These are phyloP conservation scores for Chymomyza procnemis DNA, from an alignment of 2,888 invertebrate genomes.

Conservation along the genomic window DNA sequence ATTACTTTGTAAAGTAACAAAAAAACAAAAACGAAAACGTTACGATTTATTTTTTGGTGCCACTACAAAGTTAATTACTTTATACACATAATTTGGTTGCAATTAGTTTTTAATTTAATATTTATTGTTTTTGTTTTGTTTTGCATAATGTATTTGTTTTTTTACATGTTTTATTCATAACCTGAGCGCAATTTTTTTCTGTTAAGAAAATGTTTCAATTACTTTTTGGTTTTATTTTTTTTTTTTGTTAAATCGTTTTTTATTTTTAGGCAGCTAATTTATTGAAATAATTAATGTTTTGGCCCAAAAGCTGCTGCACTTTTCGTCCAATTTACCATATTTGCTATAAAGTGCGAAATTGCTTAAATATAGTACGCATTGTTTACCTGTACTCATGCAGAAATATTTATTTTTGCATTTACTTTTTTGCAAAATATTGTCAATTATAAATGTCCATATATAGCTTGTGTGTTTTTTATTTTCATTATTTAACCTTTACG, in stretches of 20 bases:
- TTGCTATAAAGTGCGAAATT: background rate
- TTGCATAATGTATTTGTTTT: conserved; percentile 8
- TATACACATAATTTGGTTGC: conserved; percentile 11
- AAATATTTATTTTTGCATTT: background rate
- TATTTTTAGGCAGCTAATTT: background rate
- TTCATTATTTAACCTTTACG: background rate
- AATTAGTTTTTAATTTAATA: conserved; percentile 20
- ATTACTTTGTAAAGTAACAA: too few relatives aligned
- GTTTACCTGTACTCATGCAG: background rate
- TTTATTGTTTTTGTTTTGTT: conserved; percentile 14
- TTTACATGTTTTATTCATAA: conserved; percentile 51
- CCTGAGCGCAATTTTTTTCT: conserved; percentile 70
- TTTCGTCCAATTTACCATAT: background rate
- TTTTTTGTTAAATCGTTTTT: conserved; percentile 18
- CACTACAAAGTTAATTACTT: conserved; percentile 22
- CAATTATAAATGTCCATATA: background rate
- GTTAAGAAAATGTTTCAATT: conserved; percentile 35
- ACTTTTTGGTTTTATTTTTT: conserved; percentile 25
- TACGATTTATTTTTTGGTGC: background rate
- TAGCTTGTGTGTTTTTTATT: background rate
- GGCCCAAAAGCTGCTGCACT: background rate
- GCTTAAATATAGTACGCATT: background rate
- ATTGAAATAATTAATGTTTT: background rate
- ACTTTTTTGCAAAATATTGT: background rate
- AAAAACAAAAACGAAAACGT: background rate